phyloP scores from a whole-genome alignment of 2,113 vertebrate genomes.

The Crotalus helleri region DNA sequence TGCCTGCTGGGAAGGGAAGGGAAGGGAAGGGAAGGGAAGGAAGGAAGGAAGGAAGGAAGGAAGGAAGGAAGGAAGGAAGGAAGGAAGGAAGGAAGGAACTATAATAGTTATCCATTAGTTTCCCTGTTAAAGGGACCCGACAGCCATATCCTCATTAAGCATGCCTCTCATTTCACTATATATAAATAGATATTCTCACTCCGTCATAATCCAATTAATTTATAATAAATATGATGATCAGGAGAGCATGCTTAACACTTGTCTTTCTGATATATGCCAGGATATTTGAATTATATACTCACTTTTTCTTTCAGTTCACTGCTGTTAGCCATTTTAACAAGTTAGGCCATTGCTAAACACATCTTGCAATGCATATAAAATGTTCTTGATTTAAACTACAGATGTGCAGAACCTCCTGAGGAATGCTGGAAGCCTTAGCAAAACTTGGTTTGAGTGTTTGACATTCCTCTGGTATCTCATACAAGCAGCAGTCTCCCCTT shows the following conservation, averaged over 20 bases:
- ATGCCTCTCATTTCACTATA: background rate
- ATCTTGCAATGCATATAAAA: background rate
- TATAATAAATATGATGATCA: conserved; percentile 10
- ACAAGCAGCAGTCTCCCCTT: background rate
- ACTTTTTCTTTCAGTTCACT: background rate
- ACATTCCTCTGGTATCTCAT: background rate
- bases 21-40: background rate
- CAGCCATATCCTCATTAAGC: background rate
- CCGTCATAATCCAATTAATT: conserved; percentile 19
- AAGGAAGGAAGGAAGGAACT: background rate
- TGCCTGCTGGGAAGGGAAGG: too few relatives aligned
- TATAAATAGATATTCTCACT: conserved; percentile 1
- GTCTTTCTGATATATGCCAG: conserved; percentile 4
- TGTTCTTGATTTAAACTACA: background rate
- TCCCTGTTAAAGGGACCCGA: background rate
- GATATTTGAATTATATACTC: background rate
- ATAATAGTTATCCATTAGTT: background rate
- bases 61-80: background rate
- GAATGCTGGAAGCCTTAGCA: background rate
- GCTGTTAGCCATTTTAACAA: background rate
- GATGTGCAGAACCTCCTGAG: background rate
- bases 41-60: background rate
- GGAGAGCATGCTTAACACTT: conserved; percentile 3
- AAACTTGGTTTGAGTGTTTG: background rate
- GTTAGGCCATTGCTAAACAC: background rate